Evolutionary conservation across 2,888 invertebrate genomes (phyloP).

Genomic region (Stenurella melanura): DNA sequence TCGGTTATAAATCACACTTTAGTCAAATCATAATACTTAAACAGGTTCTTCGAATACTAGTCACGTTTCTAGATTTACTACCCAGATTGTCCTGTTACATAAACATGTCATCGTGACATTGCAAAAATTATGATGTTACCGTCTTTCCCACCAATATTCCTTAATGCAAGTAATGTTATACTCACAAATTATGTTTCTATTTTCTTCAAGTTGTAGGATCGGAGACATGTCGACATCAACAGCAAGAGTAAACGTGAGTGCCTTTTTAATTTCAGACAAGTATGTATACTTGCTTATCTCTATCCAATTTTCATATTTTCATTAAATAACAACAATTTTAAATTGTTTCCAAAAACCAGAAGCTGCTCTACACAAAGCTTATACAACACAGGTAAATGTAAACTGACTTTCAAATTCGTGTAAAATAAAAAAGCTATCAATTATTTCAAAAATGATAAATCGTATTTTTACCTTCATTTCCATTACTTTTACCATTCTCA

Average conservation of each 20-base stretch:
- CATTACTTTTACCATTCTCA: no score
- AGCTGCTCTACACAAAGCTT: no score
- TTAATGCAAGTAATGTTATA: neutral
- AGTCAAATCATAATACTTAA: no score
- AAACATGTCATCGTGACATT: neutral
- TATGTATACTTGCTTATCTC: neutral
- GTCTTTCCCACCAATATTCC: neutral
- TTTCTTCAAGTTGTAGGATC: neutral
- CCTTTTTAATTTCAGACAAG: neutral
- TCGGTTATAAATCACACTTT: no score
- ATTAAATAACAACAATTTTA: neutral
- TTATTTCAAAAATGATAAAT: no score
- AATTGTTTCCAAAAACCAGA: neutral
- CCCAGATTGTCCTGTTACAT: neutral
- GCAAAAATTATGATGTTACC: neutral
- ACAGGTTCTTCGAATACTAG: neutral
- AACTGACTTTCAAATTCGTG: no score
- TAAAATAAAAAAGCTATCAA: no score
- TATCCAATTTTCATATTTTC: no score
- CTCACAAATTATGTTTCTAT: neutral
- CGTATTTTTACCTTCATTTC: no score
- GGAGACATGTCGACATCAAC: neutral
- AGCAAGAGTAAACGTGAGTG: neutral
- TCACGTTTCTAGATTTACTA: neutral
- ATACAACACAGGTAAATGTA: no score